Percentiles rank a stretch among this genome's conserved stretches.
Conservation (phyloP, 2,113 vertebrate species). For the Guaruba guarouba region DNA sequence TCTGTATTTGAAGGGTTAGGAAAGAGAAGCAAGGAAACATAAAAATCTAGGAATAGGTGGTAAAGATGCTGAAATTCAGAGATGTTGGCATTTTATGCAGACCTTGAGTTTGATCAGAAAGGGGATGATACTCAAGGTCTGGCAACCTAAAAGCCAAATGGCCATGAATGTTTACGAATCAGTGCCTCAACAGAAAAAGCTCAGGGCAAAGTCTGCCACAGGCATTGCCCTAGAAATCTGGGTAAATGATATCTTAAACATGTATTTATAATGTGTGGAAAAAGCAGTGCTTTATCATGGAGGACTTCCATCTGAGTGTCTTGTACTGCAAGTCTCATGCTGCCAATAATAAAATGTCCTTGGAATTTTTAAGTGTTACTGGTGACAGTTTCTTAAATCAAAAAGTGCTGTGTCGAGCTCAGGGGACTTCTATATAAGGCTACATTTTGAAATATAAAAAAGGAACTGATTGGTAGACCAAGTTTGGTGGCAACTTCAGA, state of each 20-base stretch:
- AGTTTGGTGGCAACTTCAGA: neutral
- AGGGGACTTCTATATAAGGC: neutral
- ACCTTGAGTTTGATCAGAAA: neutral
- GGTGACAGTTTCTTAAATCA: slow-evolving; percentile 20
- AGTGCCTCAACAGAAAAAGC: neutral
- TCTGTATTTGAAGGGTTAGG: neutral
- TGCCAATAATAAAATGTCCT: neutral
- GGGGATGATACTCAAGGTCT: neutral
- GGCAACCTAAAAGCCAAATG: neutral
- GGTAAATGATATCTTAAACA: neutral
- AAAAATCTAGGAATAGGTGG: neutral
- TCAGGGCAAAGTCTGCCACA: neutral
- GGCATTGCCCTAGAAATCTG: neutral
- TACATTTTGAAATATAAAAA: neutral
- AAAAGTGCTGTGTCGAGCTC: neutral
- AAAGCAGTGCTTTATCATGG: neutral
- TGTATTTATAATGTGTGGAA: neutral
- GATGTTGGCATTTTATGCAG: neutral
- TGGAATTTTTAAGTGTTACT: neutral
- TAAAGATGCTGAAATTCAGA: neutral
- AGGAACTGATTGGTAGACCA: neutral
- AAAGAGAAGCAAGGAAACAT: neutral
- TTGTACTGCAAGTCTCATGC: neutral
- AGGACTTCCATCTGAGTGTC: neutral
- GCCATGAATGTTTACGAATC: neutral